These are phyloP conservation scores for Leucophenga maculata DNA, from an alignment of 2,888 invertebrate genomes.

Conservation along the genomic window DNA sequence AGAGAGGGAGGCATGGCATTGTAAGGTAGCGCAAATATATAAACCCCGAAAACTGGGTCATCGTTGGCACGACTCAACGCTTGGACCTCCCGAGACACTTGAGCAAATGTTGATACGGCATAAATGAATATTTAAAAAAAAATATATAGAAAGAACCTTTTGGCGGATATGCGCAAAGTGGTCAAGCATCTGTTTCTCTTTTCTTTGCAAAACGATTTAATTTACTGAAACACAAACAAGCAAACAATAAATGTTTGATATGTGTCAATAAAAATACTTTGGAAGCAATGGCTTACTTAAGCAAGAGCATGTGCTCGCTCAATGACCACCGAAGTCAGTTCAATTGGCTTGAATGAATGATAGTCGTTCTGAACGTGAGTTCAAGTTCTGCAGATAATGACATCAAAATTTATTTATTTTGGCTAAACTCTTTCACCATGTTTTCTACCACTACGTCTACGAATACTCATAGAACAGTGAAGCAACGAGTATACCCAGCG, in stretches of 20 bases:
- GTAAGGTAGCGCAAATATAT: neutral
- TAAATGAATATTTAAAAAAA: slow-evolving; percentile 29
- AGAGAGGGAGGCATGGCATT: neutral
- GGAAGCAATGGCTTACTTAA: no score
- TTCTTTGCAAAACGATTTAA: slow-evolving; percentile 3
- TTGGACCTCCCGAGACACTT: neutral
- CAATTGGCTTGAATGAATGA: no score
- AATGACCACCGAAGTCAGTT: no score
- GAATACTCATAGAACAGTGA: no score
- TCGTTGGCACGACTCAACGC: slow-evolving; percentile 37
- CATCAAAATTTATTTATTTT: no score
- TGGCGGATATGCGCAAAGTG: neutral
- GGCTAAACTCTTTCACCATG: no score
- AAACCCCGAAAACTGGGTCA: slow-evolving; percentile 39
- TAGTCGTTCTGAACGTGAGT: no score
- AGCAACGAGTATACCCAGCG: no score
- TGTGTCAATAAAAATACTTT: neutral
- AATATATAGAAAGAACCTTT: no score
- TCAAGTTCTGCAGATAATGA: no score
- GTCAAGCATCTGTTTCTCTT: slow-evolving; percentile 31
- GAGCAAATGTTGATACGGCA: slow-evolving; percentile 19
- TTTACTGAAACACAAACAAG: slow-evolving; percentile 14
- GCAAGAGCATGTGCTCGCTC: no score
- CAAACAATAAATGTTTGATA: neutral
- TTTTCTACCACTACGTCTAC: no score